Conservation (phyloP, 2,113 vertebrate species). For the Brachionichthys hirsutus region DNA sequence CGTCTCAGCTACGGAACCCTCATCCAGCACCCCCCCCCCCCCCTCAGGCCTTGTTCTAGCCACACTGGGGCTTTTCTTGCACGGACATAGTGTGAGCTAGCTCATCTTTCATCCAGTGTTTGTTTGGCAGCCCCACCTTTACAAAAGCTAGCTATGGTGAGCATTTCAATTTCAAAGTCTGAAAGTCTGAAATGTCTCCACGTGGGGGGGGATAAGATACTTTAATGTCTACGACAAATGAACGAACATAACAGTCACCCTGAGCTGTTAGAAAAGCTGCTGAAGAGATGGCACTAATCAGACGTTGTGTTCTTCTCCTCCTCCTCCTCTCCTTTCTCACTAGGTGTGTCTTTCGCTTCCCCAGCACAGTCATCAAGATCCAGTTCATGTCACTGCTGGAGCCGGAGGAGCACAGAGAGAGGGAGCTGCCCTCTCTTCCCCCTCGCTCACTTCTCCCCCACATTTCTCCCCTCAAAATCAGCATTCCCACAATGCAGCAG, state of each 20-base stretch:
- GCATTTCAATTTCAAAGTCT: not conserved
- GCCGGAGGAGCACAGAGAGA: conserved; percentile 80
- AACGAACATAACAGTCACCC: no score
- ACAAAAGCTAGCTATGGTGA: no score
- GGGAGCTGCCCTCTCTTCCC: conserved; percentile 83
- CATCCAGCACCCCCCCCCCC: conserved; percentile 1
- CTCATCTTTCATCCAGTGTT: no score
- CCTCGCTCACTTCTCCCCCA: conserved; percentile 88
- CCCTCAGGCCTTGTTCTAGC: not conserved
- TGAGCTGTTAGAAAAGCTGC: not conserved
- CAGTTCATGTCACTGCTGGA: conserved; percentile 90
- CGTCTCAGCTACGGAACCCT: conserved; percentile 1
- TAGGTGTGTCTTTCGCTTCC: conserved; percentile 96
- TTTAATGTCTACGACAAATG: no score
- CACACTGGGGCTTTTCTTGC: not conserved
- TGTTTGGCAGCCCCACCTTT: no score
- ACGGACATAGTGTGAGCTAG: not conserved
- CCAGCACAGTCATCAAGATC: conserved; percentile 97
- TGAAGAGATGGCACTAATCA: not conserved
- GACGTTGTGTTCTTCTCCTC: not conserved
- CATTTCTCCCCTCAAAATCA: conserved; percentile 96
- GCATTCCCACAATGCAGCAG: conserved; percentile 84
- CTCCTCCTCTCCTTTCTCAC: not conserved
- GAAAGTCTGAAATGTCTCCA: conserved; percentile 6
- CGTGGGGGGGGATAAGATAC: not conserved